A percentile compares a stretch with the other conserved stretches of the same genome.
These are phyloP conservation scores for Uria aalge DNA, from an alignment of 2,113 vertebrate genomes.

Conservation along the genomic window DNA sequence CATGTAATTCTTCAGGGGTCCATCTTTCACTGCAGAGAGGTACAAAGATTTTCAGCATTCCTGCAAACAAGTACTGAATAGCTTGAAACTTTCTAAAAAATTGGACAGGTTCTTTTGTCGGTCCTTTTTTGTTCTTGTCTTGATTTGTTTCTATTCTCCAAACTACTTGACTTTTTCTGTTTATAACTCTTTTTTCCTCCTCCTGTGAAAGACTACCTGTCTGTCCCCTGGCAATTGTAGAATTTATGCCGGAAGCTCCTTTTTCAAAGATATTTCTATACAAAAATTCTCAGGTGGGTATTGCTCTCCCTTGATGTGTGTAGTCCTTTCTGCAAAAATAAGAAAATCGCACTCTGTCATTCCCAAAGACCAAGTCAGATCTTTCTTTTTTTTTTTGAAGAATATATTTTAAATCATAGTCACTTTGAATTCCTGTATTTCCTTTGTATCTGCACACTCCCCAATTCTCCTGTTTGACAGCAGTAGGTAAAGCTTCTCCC, in stretches of 20 bases:
- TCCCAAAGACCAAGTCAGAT: neutral
- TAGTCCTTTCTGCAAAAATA: slow-evolving; percentile 16
- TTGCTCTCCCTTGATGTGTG: slow-evolving; percentile 2
- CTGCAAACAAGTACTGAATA: neutral
- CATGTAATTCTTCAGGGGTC: neutral
- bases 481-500: neutral
- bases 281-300: slow-evolving; percentile 13
- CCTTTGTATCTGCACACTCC: neutral
- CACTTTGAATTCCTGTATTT: slow-evolving; percentile 11
- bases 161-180: neutral
- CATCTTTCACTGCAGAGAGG: neutral
- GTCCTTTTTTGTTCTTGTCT: neutral
- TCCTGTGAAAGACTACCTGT: neutral
- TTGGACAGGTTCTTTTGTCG: neutral
- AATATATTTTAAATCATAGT: slow-evolving; percentile 5
- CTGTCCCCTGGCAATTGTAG: slow-evolving; percentile 1
- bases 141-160: slow-evolving; percentile 2
- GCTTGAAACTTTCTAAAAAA: neutral
- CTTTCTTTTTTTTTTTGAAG: neutral
- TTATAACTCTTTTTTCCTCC: neutral
- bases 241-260: slow-evolving; percentile 28
- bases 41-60: neutral
- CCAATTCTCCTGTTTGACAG: neutral
- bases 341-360: slow-evolving; percentile 3
- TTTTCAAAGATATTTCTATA: slow-evolving; percentile 25